Evolutionary conservation across 2,797 vertebrate species (phyloP), one percentile per base, ranked within the genome.

Genomic region (Peromyscus aztecus): DNA sequence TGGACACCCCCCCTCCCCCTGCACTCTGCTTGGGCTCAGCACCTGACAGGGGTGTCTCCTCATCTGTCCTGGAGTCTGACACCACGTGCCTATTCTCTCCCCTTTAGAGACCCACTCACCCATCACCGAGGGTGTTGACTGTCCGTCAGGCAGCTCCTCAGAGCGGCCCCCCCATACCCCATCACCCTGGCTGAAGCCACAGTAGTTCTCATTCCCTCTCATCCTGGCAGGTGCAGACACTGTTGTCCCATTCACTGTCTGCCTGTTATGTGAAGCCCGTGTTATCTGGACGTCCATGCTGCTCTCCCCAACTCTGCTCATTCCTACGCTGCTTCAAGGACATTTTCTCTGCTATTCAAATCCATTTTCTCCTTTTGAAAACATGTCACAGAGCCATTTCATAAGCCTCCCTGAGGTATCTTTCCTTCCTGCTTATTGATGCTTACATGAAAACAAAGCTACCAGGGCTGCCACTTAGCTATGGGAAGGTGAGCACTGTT

Each of bases 311-410:
- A 52, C 46, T 80, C 65, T 69, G 65, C 63, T 88, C 71, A 49
- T 89, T 82, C n/a, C 27, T 69, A 92, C n/a, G 23, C 43, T 71
- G 27, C 34, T 76, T 63, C 37, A 84, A 91, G 46, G 71, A 76
- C 40, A 77, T 67, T 67, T 94, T 59, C 65, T 86, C 52, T 82
- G 93, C 59, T 85, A 69, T 63, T 94, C 67, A 86, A 69, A 91
- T 89, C 57, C 5, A 57, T 67, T 82, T 89, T 88, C 65, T 95
- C 63, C 46, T 65, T 93, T 65, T n/a, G 59, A 61, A 55, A 92
- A 82, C 31, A 63, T 73, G 43, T 59, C 63, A 82, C 24, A 67
- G 73, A 43, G 49, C 92, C n/a, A 46, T 92, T 94, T 91, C 52
- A 57, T n/a, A 85, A n/a, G 49, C 49, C n/a, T 95, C 75, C 52